These are phyloP conservation scores for Drosophila suboccidentalis DNA, from an alignment of 2,888 invertebrate genomes.

Conservation along the genomic window DNA sequence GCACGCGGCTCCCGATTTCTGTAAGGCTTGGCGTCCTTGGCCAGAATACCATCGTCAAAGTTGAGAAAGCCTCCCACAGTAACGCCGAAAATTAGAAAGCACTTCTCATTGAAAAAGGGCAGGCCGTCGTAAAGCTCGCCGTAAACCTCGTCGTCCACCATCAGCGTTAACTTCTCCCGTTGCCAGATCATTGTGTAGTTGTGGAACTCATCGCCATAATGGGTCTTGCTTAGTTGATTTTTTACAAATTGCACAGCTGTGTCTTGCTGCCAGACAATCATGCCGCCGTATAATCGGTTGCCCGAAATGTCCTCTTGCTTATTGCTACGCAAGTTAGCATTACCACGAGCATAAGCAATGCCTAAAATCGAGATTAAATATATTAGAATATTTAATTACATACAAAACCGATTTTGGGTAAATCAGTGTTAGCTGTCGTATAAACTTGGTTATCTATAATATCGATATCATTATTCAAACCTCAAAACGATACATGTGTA, in stretches of 20 bases:
- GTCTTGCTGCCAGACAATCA: constrained; percentile 73
- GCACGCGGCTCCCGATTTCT: constrained; percentile 89
- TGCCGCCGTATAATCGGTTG: constrained; percentile 80
- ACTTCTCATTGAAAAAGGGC: constrained; percentile 86
- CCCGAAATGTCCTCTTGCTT: constrained; percentile 78
- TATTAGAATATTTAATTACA: not conserved
- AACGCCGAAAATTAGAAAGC: constrained; percentile 91
- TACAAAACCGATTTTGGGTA: not conserved
- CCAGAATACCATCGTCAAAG: constrained; percentile 87
- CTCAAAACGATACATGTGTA: not conserved
- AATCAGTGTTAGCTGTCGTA: not conserved
- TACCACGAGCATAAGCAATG: constrained; percentile 91
- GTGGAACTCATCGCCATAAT: constrained; percentile 88
- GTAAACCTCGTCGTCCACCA: constrained; percentile 87
- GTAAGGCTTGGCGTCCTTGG: constrained; percentile 89
- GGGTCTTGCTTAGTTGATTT: constrained; percentile 79
- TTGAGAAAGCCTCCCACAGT: constrained; percentile 92
- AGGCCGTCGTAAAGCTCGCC: constrained; percentile 85
- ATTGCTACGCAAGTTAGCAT: constrained; percentile 82
- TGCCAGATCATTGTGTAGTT: constrained; percentile 90
- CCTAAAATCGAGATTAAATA: constrained; percentile 31
- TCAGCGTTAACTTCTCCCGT: constrained; percentile 69
- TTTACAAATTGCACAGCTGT: constrained; percentile 80
- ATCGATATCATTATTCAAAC: not conserved
- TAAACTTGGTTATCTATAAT: not conserved